Conservation (phyloP, 2,888 invertebrate species). For the Tipula lateralis region DNA sequence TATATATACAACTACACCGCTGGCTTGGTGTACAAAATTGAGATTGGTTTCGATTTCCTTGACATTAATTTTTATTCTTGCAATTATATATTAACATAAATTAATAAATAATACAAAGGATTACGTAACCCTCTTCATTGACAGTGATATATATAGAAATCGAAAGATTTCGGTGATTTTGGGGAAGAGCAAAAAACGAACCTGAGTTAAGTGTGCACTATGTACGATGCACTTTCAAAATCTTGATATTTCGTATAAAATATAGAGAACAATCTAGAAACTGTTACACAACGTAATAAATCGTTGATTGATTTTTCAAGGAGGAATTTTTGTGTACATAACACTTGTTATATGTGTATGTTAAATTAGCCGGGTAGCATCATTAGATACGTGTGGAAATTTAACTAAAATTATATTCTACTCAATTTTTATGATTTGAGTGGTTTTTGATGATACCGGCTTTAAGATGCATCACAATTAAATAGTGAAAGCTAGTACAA, state of each 20-base stretch:
- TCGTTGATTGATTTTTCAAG: too few relatives aligned
- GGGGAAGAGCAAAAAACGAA: neutral
- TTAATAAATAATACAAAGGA: too few relatives aligned
- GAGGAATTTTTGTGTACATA: too few relatives aligned
- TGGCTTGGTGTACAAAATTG: neutral
- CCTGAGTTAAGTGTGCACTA: neutral
- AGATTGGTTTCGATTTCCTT: neutral
- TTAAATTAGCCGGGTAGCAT: too few relatives aligned
- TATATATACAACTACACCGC: neutral
- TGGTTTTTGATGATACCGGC: too few relatives aligned
- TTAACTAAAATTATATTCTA: too few relatives aligned
- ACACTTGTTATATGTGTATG: too few relatives aligned
- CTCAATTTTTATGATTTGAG: too few relatives aligned
- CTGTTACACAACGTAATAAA: neutral
- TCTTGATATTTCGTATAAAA: neutral
- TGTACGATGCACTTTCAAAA: neutral
- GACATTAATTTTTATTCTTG: neutral
- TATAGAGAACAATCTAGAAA: neutral
- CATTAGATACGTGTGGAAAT: too few relatives aligned
- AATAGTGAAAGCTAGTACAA: too few relatives aligned
- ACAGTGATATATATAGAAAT: neutral
- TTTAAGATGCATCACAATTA: too few relatives aligned
- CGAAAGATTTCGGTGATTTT: neutral
- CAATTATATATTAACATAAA: too few relatives aligned
- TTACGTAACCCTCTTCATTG: neutral